Base-by-base conservation (phyloP, 2,797 vertebrate genomes). In the Callimico goeldii region DNA sequence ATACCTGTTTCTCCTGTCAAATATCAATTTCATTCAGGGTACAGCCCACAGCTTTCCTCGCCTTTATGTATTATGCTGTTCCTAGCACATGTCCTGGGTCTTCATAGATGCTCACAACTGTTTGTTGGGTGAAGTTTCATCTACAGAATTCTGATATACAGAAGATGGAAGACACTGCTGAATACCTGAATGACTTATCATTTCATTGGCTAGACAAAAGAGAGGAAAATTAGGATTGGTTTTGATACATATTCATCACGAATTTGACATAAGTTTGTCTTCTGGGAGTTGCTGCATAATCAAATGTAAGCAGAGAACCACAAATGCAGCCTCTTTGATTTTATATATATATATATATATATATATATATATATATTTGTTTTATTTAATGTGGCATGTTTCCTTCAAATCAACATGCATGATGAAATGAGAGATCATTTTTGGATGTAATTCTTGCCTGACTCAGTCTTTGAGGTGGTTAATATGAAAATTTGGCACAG, bases 401-500 rank as follows among this genome's bases (percentile, higher is more conserved):
- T 97, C 82, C 94, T 97, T 80, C 46, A 4, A 64, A 80, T 41
- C 94, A 92, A 97, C 96, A 91, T 97, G 64, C 46, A 82, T 39
- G 82, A 92, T 84, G 91, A 64, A 97, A 88, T 43, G 97, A 90
- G 77, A 90, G 97, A 97, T 95, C 64, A 82, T 96, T 80, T 94
- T 57, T 94, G 87, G 80, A 98, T 98, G 75, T 95, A 94, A 98
- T 96, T 97, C 91, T 97, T 98, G 70, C 93, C 87, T 97, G 96
- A 97, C 73, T 86, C 94, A 89, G 70, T 97, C 92, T 88, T 97
- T 94, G 33, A 95, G 95, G 85, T 77, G 61, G 92, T 88, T 96
- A 95, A 97, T 92, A 75, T 50, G 95, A 96, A 97, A 97, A 98
- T 98, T 97, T 97, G 94, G 82, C 95, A 94, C 95, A 98, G 93